phyloP scores from a whole-genome alignment of 2,113 vertebrate genomes.

The Condylura cristata region DNA sequence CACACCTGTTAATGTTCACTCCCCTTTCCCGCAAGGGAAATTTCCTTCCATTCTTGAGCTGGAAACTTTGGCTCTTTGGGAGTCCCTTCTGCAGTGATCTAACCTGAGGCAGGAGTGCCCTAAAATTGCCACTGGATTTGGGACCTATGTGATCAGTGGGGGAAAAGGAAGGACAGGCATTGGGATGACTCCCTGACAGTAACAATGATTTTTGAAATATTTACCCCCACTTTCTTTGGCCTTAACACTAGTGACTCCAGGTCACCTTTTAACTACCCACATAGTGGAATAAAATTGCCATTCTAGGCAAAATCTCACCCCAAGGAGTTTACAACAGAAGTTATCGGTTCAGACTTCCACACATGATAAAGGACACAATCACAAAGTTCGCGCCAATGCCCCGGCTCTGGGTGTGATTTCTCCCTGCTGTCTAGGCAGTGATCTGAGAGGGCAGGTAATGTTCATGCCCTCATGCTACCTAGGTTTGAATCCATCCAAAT shows the following conservation, averaged over 20 bases:
- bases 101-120: not conserved
- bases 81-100: not conserved
- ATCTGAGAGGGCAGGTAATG: too few relatives aligned
- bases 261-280: too few relatives aligned
- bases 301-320: not conserved
- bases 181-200: not conserved
- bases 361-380: not conserved
- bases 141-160: too few relatives aligned
- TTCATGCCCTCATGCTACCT: too few relatives aligned
- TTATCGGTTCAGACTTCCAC: not conserved
- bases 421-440: not conserved
- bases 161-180: not conserved
- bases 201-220: not conserved
- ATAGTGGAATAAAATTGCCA: not conserved
- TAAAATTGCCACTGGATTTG: not conserved
- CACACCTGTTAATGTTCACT: not conserved
- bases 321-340: not conserved
- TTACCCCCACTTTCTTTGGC: not conserved
- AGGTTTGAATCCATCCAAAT: not conserved
- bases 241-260: not conserved
- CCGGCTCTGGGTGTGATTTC: not conserved
- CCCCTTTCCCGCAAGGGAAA: not conserved
- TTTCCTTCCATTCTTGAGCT: too few relatives aligned
- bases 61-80: not conserved
- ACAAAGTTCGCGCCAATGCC: not conserved